Evolutionary conservation across 2,797 vertebrate species (phyloP).

Genomic region (Graptemys geographica): DNA sequence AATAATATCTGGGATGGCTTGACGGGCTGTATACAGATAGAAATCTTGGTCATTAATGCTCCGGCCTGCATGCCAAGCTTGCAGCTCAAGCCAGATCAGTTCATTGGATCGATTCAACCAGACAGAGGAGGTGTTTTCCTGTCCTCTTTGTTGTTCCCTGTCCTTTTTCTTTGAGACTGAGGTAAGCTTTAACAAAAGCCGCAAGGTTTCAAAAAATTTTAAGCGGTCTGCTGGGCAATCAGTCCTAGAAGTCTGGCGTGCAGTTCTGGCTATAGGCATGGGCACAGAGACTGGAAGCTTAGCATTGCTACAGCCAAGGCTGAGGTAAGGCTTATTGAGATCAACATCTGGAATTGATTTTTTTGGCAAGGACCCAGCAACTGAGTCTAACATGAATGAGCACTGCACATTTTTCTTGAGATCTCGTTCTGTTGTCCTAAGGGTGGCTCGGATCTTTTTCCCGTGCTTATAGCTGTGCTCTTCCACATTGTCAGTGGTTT

Average conservation of each 20-base stretch:
- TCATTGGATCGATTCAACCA: constrained; percentile 94
- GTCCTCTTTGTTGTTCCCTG: constrained; percentile 96
- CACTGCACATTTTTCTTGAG: constrained; percentile 95
- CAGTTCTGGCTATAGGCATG: constrained; percentile 89
- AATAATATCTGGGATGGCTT: constrained; percentile 97
- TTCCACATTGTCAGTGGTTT: constrained; percentile 84
- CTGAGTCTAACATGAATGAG: constrained; percentile 94
- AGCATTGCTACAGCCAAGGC: constrained; percentile 93
- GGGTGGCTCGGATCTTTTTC: constrained; percentile 90
- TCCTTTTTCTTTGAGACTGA: constrained; percentile 99
- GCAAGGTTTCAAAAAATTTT: constrained; percentile 98
- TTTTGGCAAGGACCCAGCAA: constrained; percentile 89
- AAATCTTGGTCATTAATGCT: constrained; percentile 95
- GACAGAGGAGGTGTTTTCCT: constrained; percentile 93
- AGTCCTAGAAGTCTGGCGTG: constrained; percentile 96
- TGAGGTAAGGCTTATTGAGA: constrained; percentile 98
- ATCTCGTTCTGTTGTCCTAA: constrained; percentile 92
- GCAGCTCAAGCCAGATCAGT: constrained; percentile 97
- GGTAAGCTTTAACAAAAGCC: constrained; percentile 97
- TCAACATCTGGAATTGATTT: constrained; percentile 91
- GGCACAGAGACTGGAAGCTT: constrained; percentile 94
- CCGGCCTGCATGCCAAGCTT: constrained; percentile 97
- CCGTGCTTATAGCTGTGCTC: constrained; percentile 92
- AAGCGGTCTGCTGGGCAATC: constrained; percentile 97
- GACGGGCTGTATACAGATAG: constrained; percentile 94